Evolutionary conservation across 2,113 vertebrate species (phyloP).

Genomic region (Grantiella picta): DNA sequence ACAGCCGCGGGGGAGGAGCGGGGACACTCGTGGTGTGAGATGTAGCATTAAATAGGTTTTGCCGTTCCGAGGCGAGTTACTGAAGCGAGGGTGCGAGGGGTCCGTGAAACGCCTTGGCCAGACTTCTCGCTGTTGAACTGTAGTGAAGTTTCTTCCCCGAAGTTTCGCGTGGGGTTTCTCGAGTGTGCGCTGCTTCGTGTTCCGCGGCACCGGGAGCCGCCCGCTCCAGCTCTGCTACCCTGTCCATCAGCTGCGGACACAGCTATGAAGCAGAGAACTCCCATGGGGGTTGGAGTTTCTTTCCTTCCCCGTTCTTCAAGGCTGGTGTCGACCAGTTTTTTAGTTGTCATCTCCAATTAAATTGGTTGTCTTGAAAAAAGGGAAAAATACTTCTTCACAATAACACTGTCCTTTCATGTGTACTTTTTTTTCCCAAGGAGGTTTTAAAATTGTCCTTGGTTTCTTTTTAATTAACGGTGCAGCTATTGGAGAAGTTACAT

Average conservation of each 20-base stretch:
- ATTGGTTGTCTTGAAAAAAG: not conserved
- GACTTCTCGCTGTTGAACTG: not conserved
- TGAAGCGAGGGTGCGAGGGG: not conserved
- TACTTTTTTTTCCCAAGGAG: no score
- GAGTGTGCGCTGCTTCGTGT: not conserved
- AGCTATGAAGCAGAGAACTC: fast-evolving
- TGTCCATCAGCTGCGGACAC: not conserved
- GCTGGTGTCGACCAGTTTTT: not conserved
- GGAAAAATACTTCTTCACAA: not conserved
- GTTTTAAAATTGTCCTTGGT: not conserved
- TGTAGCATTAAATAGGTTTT: not conserved
- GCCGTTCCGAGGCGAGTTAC: not conserved
- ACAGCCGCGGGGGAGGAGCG: not conserved
- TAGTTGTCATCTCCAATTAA: not conserved
- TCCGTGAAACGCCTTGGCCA: not conserved
- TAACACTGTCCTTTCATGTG: not conserved
- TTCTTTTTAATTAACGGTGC: not conserved
- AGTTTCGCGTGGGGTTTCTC: not conserved
- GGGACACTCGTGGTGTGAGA: fast-evolving
- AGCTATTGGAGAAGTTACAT: not conserved
- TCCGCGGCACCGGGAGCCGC: not conserved
- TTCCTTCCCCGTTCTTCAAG: not conserved
- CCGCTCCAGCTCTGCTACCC: not conserved
- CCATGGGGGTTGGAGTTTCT: not conserved
- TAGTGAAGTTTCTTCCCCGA: not conserved